Conservation (phyloP, 2,888 invertebrate genomes). For the Cheilosia urbana region DNA sequence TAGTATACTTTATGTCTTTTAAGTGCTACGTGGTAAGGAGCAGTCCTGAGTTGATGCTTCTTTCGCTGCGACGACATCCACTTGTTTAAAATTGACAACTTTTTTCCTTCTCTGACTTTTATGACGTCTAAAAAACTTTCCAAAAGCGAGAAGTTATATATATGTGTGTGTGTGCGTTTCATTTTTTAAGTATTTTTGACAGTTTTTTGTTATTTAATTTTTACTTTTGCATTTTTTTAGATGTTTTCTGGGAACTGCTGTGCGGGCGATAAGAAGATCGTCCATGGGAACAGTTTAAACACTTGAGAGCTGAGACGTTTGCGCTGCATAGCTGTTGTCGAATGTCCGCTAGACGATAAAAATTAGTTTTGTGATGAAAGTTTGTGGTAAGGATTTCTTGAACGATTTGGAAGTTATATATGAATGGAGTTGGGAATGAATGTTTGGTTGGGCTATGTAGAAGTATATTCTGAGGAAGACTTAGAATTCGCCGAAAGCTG, state of each 20-base stretch:
- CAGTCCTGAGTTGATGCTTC: not conserved
- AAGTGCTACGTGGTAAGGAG: constrained; percentile 57
- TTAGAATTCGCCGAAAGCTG: too few relatives aligned
- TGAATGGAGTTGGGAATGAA: too few relatives aligned
- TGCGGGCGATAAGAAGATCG: constrained; percentile 19
- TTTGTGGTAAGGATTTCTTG: not conserved
- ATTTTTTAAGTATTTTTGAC: constrained; percentile 17
- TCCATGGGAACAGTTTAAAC: constrained; percentile 46
- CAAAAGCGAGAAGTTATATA: constrained; percentile 44
- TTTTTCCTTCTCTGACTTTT: constrained; percentile 69
- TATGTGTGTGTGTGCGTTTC: not conserved
- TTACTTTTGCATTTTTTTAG: constrained; percentile 13
- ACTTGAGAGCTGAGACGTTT: not conserved
- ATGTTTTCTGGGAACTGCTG: not conserved
- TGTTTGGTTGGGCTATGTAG: too few relatives aligned
- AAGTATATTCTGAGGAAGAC: too few relatives aligned
- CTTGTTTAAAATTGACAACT: constrained; percentile 73
- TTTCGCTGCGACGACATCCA: constrained; percentile 55
- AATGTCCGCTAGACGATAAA: not conserved
- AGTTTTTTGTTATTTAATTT: not conserved
- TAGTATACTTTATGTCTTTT: constrained; percentile 50
- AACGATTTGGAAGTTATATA: too few relatives aligned
- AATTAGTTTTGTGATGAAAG: not conserved
- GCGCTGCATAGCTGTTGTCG: not conserved
- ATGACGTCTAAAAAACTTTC: constrained; percentile 68